Evolutionary conservation across 1,140 invertebrate species (phyloP).

Genomic region (Daktulosphaira vitifoliae): DNA sequence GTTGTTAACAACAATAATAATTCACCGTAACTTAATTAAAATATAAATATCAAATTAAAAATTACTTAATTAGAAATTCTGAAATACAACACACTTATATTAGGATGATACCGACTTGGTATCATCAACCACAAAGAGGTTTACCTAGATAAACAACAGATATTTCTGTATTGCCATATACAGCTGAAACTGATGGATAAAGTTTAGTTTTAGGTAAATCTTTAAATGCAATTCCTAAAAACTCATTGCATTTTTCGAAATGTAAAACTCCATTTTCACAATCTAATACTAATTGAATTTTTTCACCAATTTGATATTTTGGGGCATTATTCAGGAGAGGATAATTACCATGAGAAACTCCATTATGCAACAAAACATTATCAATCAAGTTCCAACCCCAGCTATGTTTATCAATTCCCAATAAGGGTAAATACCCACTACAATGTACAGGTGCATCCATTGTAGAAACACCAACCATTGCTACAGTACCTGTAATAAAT

Average conservation of each 20-base stretch:
- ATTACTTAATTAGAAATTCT: no score
- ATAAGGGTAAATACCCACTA: slow-evolving; percentile 86
- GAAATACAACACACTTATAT: no score
- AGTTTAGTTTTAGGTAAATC: slow-evolving; percentile 80
- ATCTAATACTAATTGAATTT: slow-evolving; percentile 92
- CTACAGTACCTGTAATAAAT: slow-evolving; percentile 60
- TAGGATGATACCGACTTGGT: no score
- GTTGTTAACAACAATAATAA: no score
- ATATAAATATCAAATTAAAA: no score
- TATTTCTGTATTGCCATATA: slow-evolving; percentile 99
- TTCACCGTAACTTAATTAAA: no score
- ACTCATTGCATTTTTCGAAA: slow-evolving; percentile 98
- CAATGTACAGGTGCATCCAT: slow-evolving; percentile 84
- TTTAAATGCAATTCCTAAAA: slow-evolving; percentile 94
- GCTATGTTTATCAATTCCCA: slow-evolving; percentile 92
- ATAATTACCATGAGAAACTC: slow-evolving; percentile 90
- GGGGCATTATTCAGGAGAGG: slow-evolving; percentile 93
- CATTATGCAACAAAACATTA: slow-evolving; percentile 94
- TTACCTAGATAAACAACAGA: slow-evolving; percentile 97
- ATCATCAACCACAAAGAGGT: slow-evolving; percentile 90
- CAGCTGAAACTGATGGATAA: slow-evolving; percentile 93
- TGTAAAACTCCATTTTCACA: slow-evolving; percentile 95
- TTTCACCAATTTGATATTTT: slow-evolving; percentile 94
- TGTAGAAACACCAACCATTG: slow-evolving; percentile 90
- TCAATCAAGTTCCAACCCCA: slow-evolving; percentile 99